These are phyloP conservation scores for Chaunax sp. DNA, from an alignment of 2,797 vertebrate genomes.

Conservation along the genomic window DNA sequence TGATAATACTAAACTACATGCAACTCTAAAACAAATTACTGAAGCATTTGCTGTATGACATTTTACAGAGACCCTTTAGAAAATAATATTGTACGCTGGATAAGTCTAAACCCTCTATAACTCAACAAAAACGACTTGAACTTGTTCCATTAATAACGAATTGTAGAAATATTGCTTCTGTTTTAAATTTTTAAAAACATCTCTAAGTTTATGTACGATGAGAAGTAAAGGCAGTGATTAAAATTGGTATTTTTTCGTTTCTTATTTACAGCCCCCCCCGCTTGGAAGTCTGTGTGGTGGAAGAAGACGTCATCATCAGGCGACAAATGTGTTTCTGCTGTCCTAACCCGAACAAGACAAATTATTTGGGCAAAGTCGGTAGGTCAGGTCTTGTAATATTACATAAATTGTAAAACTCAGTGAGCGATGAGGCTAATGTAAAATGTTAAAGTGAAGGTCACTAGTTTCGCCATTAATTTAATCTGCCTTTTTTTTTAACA, in stretches of 20 bases:
- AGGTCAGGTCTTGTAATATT: conserved; percentile 31
- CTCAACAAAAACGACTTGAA: not conserved
- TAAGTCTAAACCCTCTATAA: not conserved
- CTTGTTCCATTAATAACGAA: accelerated
- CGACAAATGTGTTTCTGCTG: conserved; percentile 47
- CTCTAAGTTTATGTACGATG: not conserved
- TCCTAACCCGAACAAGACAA: not conserved
- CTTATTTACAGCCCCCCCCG: not conserved
- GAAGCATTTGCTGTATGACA: not conserved
- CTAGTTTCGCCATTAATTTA: accelerated
- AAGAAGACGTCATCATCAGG: conserved; percentile 52
- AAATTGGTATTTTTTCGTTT: not conserved
- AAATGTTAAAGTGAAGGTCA: not conserved
- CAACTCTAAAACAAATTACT: not conserved
- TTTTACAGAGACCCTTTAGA: not conserved
- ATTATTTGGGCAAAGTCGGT: conserved; percentile 26
- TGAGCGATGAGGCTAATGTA: accelerated
- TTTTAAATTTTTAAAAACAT: not conserved
- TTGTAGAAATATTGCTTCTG: accelerated
- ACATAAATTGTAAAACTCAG: not conserved
- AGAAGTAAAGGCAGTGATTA: not conserved
- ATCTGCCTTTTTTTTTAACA: accelerated
- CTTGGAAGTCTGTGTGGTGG: not conserved
- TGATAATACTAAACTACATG: not conserved
- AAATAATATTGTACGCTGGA: not conserved